Conservation (phyloP, 2,888 invertebrate species). For the Rotaria sp. region DNA sequence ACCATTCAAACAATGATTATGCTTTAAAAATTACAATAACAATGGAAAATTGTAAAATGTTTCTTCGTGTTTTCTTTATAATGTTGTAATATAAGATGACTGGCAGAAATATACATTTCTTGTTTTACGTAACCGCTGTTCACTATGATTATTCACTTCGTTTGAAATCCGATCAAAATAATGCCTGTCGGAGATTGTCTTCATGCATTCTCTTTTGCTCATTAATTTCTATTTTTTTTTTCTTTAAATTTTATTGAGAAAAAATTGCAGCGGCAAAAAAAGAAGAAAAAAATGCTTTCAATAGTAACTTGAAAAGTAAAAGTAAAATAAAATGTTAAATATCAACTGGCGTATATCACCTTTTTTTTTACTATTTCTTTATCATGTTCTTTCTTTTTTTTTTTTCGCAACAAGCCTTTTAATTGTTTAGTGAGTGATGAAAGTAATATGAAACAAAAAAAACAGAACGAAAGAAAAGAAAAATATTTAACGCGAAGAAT, state of each 20-base stretch:
- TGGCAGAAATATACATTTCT: no score
- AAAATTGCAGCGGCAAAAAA: not conserved
- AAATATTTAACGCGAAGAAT: not conserved
- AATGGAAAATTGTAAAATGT: no score
- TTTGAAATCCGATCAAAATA: not conserved
- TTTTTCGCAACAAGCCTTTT: not conserved
- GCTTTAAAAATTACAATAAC: no score
- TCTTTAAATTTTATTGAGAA: not conserved
- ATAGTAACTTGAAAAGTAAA: not conserved
- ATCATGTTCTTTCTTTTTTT: not conserved
- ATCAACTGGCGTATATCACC: not conserved
- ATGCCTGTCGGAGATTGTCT: not conserved
- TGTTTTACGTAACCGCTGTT: no score
- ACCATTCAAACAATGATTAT: not conserved
- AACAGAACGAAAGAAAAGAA: not conserved
- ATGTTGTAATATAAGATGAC: no score
- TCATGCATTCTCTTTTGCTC: not conserved
- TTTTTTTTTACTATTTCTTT: not conserved
- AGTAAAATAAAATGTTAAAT: not conserved
- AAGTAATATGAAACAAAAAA: not conserved
- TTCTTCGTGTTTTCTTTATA: no score
- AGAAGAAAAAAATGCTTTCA: no score
- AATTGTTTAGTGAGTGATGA: not conserved
- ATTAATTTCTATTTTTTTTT: not conserved
- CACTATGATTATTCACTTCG: no score